These are phyloP conservation scores for Budorcas taxicolor DNA, from an alignment of 2,113 vertebrate genomes.

Conservation along the genomic window DNA sequence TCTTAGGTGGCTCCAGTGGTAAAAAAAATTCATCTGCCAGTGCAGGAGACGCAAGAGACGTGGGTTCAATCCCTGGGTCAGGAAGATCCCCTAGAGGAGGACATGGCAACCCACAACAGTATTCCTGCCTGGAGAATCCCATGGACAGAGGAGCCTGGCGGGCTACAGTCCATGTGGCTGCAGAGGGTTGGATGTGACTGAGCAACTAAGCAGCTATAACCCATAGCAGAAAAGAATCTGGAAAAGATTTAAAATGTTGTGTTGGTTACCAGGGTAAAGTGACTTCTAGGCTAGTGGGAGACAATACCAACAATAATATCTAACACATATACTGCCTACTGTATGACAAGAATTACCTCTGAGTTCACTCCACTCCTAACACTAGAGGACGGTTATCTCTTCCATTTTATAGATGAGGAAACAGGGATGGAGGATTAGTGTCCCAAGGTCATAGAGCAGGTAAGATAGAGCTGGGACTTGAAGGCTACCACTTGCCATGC, in stretches of 20 bases:
- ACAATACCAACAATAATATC: background rate
- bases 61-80: fast-evolving
- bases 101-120: background rate
- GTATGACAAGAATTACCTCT: background rate
- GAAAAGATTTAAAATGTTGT: background rate
- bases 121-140: background rate
- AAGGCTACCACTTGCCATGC: background rate
- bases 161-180: background rate
- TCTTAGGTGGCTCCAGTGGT: background rate
- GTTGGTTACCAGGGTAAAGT: background rate
- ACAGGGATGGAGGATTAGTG: background rate
- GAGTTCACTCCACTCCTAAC: background rate
- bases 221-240: background rate
- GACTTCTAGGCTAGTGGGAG: background rate
- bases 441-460: background rate
- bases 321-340: background rate
- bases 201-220: background rate
- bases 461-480: background rate
- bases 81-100: background rate
- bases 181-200: background rate
- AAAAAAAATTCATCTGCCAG: background rate
- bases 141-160: background rate
- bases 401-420: background rate
- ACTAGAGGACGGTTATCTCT: background rate
- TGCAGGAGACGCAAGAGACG: background rate